phyloP scores from a whole-genome alignment of 30 jellyfish, hydroid and myxozoan genomes.

The Sanderia malayensis region DNA sequence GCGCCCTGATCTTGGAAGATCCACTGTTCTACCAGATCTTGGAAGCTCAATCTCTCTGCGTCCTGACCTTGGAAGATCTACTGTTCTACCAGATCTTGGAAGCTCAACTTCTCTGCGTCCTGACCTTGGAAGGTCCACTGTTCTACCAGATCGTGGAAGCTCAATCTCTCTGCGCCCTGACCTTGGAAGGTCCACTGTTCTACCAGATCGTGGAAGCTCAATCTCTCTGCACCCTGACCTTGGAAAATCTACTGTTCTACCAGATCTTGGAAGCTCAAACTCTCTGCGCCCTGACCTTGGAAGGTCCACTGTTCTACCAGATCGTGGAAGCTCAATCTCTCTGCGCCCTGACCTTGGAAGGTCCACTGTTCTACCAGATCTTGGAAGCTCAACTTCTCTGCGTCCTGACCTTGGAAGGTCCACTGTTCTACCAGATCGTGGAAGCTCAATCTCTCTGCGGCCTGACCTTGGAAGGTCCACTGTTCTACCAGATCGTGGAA shows the following conservation, averaged over 20 bases:
- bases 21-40: slow-evolving; percentile 4
- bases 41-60: slow-evolving; percentile 6
- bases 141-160: slow-evolving; percentile 20
- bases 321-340: slow-evolving; percentile 5
- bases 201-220: slow-evolving; percentile 17
- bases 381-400: slow-evolving; percentile 4
- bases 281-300: not conserved
- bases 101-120: not conserved
- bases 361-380: not conserved
- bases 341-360: not conserved
- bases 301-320: too few species aligned
- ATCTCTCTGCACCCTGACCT: not conserved
- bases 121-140: not conserved
- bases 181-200: too few species aligned
- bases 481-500: slow-evolving; percentile 19
- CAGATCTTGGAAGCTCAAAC: slow-evolving; percentile 15
- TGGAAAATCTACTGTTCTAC: too few species aligned
- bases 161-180: not conserved
- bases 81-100: slow-evolving; percentile 21
- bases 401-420: not conserved
- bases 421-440: slow-evolving; percentile 5
- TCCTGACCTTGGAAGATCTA: not conserved
- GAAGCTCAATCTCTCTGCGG: not conserved
- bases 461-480: not conserved
- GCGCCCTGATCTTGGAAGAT: not conserved